phyloP scores from a whole-genome alignment of 1,140 invertebrate species.

The Carposina sasakii region DNA sequence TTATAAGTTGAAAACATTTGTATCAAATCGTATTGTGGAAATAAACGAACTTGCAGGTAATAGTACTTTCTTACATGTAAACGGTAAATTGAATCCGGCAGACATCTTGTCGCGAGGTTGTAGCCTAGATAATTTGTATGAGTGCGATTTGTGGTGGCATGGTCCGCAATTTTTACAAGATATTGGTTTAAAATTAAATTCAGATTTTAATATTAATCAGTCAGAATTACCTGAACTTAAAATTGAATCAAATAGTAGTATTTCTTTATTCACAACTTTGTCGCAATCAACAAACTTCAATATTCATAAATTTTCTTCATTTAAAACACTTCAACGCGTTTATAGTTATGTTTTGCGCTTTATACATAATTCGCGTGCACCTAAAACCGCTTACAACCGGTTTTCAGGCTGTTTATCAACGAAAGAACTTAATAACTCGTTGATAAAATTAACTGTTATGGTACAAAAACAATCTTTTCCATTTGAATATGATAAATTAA shows the following conservation, averaged over 20 bases:
- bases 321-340: conserved; percentile 5
- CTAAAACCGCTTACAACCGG: no score
- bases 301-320: not conserved
- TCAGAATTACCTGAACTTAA: conserved; percentile 3
- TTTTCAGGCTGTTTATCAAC: no score
- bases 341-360: conserved; percentile 1
- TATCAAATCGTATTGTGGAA: conserved; percentile 3
- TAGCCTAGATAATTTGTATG: not conserved
- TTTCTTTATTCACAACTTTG: not conserved
- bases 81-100: conserved; percentile 1
- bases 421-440: no score
- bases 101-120: conserved; percentile 4
- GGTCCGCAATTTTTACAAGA: not conserved
- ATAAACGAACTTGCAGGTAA: not conserved
- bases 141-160: not conserved
- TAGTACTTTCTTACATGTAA: not conserved
- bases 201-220: not conserved
- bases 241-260: not conserved
- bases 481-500: no score
- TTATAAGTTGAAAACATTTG: conserved; percentile 29
- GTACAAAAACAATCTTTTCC: no score
- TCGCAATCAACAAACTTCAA: not conserved
- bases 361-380: not conserved
- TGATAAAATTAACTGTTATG: no score
- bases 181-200: not conserved